Evolutionary conservation across 2,888 invertebrate genomes (phyloP).

Genomic region (Harpalus rubripes): DNA sequence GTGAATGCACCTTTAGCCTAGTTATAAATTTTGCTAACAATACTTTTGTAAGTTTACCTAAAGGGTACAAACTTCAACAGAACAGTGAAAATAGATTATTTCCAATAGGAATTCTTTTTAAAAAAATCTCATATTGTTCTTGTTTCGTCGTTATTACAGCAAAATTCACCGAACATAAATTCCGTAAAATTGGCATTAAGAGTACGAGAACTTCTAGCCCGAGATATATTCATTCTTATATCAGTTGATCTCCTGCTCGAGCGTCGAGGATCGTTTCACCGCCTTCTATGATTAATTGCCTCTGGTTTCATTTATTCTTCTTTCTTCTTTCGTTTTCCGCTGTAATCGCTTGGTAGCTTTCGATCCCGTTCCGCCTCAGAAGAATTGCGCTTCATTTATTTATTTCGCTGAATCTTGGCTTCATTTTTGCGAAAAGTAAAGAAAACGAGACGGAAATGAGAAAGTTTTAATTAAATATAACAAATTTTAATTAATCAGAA

Average conservation of each 20-base stretch:
- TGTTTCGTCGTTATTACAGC: not conserved
- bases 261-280: conserved; percentile 26
- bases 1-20: too few species aligned
- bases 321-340: conserved; percentile 11
- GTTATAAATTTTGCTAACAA: too few species aligned
- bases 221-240: conserved; percentile 28
- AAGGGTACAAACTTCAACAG: too few species aligned
- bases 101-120: not conserved
- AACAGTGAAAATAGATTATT: too few species aligned
- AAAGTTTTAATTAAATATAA: conserved; percentile 53
- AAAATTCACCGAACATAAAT: not conserved
- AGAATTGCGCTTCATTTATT: conserved; percentile 45
- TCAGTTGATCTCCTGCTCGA: conserved; percentile 17
- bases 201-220: not conserved
- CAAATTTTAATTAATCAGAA: conserved; percentile 56
- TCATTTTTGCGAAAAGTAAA: conserved; percentile 34
- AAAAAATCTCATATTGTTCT: not conserved
- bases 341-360: conserved; percentile 34
- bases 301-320: conserved; percentile 56
- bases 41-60: too few species aligned
- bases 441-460: conserved; percentile 21
- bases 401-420: conserved; percentile 23
- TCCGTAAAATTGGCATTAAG: not conserved
- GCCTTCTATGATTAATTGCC: conserved; percentile 57
- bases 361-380: not conserved